These are phyloP conservation scores for Oreochromis niloticus DNA, from an alignment of 2,113 vertebrate species.

Conservation along the genomic window DNA sequence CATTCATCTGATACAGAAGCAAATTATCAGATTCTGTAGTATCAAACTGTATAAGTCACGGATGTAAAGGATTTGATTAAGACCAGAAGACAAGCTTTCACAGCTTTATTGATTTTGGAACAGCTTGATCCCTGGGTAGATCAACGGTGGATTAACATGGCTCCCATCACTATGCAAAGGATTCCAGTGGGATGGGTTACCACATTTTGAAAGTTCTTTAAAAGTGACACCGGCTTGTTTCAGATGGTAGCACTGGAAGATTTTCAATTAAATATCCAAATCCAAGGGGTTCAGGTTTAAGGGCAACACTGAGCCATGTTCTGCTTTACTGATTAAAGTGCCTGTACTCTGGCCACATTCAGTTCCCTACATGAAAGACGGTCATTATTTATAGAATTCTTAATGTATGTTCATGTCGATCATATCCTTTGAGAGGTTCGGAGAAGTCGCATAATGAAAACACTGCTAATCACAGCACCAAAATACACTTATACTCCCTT, in stretches of 20 bases:
- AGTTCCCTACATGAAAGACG: background rate
- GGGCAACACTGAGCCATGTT: background rate
- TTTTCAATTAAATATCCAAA: slow-evolving; percentile 4
- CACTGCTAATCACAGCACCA: background rate
- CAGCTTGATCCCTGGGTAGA: slow-evolving; percentile 50
- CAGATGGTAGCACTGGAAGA: background rate
- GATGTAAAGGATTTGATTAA: slow-evolving; percentile 35
- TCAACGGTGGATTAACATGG: slow-evolving; percentile 68
- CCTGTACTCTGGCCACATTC: background rate
- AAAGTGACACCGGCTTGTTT: slow-evolving; percentile 10
- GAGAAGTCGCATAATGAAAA: background rate
- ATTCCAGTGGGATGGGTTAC: slow-evolving; percentile 24
- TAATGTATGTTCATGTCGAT: background rate
- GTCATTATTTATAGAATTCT: background rate
- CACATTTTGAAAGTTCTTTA: slow-evolving; percentile 13
- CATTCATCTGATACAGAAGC: background rate
- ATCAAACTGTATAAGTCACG: slow-evolving; percentile 7
- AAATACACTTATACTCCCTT: background rate
- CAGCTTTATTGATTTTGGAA: slow-evolving; percentile 61
- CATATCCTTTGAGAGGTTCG: background rate
- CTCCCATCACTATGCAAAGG: slow-evolving; percentile 20
- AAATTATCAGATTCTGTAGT: background rate
- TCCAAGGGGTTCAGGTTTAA: background rate
- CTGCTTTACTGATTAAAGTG: background rate
- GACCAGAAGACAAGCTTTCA: slow-evolving; percentile 43